Base-by-base conservation (phyloP, 2,888 invertebrate genomes). In the Electrophaes corylata region DNA sequence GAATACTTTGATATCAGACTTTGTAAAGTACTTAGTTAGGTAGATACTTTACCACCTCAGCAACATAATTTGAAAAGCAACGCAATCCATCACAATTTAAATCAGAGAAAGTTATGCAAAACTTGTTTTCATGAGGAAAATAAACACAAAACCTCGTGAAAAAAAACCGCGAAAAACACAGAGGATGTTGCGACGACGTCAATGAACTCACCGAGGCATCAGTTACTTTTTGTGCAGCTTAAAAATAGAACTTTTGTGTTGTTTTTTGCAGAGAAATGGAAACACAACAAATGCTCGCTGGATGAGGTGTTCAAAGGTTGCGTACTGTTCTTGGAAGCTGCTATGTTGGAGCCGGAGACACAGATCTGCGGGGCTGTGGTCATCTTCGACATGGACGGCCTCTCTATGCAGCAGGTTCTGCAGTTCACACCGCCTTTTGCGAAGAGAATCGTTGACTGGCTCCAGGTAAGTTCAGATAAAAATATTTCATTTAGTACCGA, bases 341-440 rank as follows among this genome's bases (percentile, higher is more conserved):
- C 97, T 48, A 95, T 96, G 94, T 78, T 96, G 70, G 97, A 97
- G 75, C 96, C 96, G 0, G 93, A 94, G 78, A 94, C 94, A 0
- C 95, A 95, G 86, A 94, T 96, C 40, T 94, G 95, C 67, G 96
- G 96, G 0, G 96, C 95, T 0, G 93, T 96, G 8, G 96, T 97
- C 35, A 94, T 97, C 65, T 96, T 97, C 76, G 97, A 97, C 79
- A 96, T 97, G 96, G 96, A 96, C 62, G 97, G 97, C 0, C 92
- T 97, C 0, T 94, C 95, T 39, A 87, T 97, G 76, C 94, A 95
- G 74, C 97, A 97, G 79, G 96, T 96, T 1, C 95, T 96, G 94
- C 96, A 97, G 83, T 97, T 97, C 84, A 96, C 96, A 4, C 97
- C 97, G 1, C 94, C 94, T 4, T 96, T 96, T 75, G 97, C 97